phyloP scores from a whole-genome alignment of 2,113 vertebrate species.

The Percopsis transmontana region DNA sequence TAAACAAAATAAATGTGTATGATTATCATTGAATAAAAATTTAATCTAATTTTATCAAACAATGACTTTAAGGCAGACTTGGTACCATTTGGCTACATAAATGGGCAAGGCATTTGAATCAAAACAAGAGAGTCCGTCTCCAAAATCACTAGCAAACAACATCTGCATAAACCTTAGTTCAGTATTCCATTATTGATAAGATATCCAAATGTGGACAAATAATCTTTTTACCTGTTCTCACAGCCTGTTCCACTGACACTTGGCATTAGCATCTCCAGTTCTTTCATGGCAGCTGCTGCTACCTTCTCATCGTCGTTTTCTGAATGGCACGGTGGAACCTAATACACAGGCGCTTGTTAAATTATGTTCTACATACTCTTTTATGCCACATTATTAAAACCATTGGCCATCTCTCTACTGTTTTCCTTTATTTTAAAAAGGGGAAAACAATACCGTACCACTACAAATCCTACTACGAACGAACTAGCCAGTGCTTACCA shows the following conservation, averaged over 20 bases:
- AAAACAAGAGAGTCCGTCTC: no score
- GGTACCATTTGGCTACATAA: no score
- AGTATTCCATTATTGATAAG: no score
- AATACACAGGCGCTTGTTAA: background rate
- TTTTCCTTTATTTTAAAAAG: no score
- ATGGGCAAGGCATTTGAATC: no score
- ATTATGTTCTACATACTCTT: no score
- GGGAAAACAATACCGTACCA: no score
- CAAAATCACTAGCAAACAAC: no score
- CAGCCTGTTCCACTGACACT: constrained; percentile 16
- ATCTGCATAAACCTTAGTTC: no score
- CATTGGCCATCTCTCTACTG: no score
- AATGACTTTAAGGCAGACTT: background rate
- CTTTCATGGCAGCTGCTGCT: constrained; percentile 87
- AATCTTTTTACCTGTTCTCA: constrained; percentile 7
- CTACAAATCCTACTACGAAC: background rate
- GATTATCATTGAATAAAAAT: background rate
- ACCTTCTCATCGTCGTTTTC: constrained; percentile 89
- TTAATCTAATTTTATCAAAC: no score
- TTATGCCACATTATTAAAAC: background rate
- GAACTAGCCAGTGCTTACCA: constrained; percentile 65
- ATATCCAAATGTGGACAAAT: background rate
- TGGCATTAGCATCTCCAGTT: constrained; percentile 60
- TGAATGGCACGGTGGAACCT: constrained; percentile 42
- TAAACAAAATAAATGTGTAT: no score